Evolutionary conservation across 2,113 vertebrate species (phyloP), one percentile per base, ranked within the genome.

Genomic region (Rafetus swinhoei): DNA sequence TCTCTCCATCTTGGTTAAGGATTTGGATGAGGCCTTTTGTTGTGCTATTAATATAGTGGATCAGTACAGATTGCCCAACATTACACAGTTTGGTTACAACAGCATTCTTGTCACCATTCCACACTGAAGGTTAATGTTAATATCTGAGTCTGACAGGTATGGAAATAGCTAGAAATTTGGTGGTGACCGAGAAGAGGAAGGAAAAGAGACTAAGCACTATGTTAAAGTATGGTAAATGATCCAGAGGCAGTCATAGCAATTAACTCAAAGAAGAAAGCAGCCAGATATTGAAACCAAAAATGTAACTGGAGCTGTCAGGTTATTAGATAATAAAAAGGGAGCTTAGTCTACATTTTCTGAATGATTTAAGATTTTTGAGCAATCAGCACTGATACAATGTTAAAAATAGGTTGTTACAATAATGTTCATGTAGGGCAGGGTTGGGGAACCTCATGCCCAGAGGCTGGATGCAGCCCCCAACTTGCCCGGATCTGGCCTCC

Each of bases 201-300:
- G 72, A 94, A 94, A 93, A 74, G 87, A 93, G 89, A 85, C 39
- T 86, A 88, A 35, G 84, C n/a, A 88, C 88, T 90, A 90, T 85
- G 88, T 59, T 79, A 53, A 88, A 35, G 6, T 53, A 53, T 59
- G 86, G 35, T 90, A 74, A 80, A 90, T 65, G 60, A 90, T 92
- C 56, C 82, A 90, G 72, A 87, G n/a, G 27, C 57, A 69, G 35
- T 85, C 92, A 86, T 15, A 89, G 45, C 24, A 93, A 62, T 32
- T 22, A 94, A 92, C 1, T 18, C 10, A 52, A 82, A 80, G n/a
- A 53, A 96, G 92, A 95, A 96, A 88, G 0, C 9, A 86, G 29
- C 29, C 4, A 3, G 93, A 35, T 86, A 88, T 50, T 60, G 12
- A 60, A 93, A 91, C 52, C 4, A 93, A 85, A 86, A 57, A 92